phyloP scores from a whole-genome alignment of 2,888 invertebrate genomes.

The Calliphora vomitoria region DNA sequence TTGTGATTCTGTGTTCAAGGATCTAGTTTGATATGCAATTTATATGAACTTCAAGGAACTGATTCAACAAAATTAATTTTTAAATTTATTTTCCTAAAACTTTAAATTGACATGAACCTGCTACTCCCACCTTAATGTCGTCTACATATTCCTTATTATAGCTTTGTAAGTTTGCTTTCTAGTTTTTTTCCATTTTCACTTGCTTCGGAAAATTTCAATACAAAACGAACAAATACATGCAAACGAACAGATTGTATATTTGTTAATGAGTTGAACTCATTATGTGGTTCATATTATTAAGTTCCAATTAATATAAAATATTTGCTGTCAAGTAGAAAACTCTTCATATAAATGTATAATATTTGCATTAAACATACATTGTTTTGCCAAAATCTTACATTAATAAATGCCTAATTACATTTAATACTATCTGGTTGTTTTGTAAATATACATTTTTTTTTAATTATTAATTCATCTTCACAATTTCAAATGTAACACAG shows the following conservation, averaged over 20 bases:
- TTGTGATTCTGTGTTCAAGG: too few relatives aligned
- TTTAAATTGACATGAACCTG: too few relatives aligned
- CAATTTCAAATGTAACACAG: background rate
- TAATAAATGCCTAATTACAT: constrained; percentile 2
- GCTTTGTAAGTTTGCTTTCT: too few relatives aligned
- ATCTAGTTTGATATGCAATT: too few relatives aligned
- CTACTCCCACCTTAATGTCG: too few relatives aligned
- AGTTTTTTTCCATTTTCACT: too few relatives aligned
- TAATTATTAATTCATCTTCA: background rate
- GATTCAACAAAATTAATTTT: too few relatives aligned
- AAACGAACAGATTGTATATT: background rate
- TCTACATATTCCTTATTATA: too few relatives aligned
- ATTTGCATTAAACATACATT: background rate
- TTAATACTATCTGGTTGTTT: background rate
- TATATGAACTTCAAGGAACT: too few relatives aligned
- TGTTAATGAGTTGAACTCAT: background rate
- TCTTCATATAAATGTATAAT: background rate
- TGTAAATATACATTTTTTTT: background rate
- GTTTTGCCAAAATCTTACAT: background rate
- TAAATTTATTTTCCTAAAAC: too few relatives aligned
- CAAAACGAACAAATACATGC: too few relatives aligned
- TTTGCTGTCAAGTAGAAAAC: background rate
- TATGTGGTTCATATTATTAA: background rate
- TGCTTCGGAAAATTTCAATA: too few relatives aligned
- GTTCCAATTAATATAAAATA: background rate